These are phyloP conservation scores for Patiria miniata DNA, from an alignment of 35 echinoderm and acorn worm species.

Conservation along the genomic window DNA sequence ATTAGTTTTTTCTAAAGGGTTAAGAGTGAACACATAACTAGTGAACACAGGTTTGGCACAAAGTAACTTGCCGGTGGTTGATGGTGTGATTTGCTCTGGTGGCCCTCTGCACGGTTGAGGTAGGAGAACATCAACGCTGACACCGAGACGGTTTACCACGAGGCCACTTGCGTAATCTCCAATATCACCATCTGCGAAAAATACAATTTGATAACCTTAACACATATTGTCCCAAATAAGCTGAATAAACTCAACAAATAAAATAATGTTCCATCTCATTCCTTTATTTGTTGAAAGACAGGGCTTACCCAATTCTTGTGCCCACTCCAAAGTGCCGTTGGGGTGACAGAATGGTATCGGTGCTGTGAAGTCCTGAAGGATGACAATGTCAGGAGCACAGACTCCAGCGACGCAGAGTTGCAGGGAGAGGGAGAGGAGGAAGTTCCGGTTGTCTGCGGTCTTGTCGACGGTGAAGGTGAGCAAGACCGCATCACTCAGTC, in stretches of 20 bases:
- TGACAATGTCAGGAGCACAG: not conserved
- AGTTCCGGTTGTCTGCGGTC: slow-evolving; percentile 1
- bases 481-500: slow-evolving; percentile 29
- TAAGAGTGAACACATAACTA: too few species aligned
- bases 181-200: not conserved
- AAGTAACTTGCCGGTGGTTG: not conserved
- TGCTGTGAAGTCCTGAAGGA: slow-evolving; percentile 9
- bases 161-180: not conserved
- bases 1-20: too few species aligned
- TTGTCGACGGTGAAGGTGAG: slow-evolving; percentile 21
- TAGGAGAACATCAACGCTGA: slow-evolving; percentile 11
- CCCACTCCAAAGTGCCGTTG: slow-evolving; percentile 20
- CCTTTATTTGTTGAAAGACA: not conserved
- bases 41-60: too few species aligned
- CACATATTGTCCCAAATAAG: too few species aligned
- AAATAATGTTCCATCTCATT: not conserved
- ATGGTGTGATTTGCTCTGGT: slow-evolving; percentile 19
- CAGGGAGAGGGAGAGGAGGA: not conserved
- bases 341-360: slow-evolving; percentile 15
- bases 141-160: slow-evolving; percentile 13
- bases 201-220: not conserved
- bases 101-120: not conserved
- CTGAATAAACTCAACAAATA: too few species aligned
- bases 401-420: not conserved
- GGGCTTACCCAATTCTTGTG: not conserved